phyloP scores from a whole-genome alignment of 2,888 invertebrate species.

The Chrysodeixis includens region DNA sequence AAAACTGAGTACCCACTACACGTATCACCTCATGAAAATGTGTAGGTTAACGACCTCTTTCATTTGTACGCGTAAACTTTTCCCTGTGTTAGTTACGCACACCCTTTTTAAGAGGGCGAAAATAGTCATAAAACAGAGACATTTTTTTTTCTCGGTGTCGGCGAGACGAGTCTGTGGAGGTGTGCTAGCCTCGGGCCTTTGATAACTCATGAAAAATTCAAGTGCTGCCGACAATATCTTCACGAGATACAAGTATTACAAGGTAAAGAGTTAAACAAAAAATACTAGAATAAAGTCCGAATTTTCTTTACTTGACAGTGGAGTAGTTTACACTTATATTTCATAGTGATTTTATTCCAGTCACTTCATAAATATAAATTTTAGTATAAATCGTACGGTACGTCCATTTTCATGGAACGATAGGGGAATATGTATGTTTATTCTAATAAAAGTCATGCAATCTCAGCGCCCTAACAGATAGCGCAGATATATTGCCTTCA shows the following conservation, averaged over 20 bases:
- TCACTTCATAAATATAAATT: slow-evolving; percentile 59
- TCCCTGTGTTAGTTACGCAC: slow-evolving; percentile 66
- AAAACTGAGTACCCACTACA: not conserved
- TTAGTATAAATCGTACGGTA: slow-evolving; percentile 55
- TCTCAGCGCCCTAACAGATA: slow-evolving; percentile 78
- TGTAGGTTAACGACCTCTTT: slow-evolving; percentile 65
- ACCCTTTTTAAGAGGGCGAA: slow-evolving; percentile 68
- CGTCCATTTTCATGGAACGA: slow-evolving; percentile 37
- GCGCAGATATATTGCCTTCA: slow-evolving; percentile 79
- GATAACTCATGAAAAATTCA: slow-evolving; percentile 85
- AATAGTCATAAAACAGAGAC: slow-evolving; percentile 76
- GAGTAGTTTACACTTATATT: not conserved
- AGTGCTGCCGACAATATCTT: slow-evolving; percentile 69
- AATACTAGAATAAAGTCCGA: slow-evolving; percentile 9
- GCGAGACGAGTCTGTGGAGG: slow-evolving; percentile 63
- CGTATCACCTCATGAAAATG: slow-evolving; percentile 28
- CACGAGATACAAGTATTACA: slow-evolving; percentile 18
- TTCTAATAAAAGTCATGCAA: slow-evolving; percentile 74
- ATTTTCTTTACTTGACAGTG: not conserved
- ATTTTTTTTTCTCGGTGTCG: slow-evolving; percentile 62
- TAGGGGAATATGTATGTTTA: slow-evolving; percentile 61
- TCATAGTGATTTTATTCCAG: slow-evolving; percentile 7
- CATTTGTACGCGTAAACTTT: slow-evolving; percentile 68
- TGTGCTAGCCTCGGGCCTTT: slow-evolving; percentile 73
- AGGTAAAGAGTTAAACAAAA: slow-evolving; percentile 18